Evolutionary conservation across 2,113 vertebrate genomes (phyloP), one percentile per base, ranked within the genome.

Genomic region (Oryzias melastigma): DNA sequence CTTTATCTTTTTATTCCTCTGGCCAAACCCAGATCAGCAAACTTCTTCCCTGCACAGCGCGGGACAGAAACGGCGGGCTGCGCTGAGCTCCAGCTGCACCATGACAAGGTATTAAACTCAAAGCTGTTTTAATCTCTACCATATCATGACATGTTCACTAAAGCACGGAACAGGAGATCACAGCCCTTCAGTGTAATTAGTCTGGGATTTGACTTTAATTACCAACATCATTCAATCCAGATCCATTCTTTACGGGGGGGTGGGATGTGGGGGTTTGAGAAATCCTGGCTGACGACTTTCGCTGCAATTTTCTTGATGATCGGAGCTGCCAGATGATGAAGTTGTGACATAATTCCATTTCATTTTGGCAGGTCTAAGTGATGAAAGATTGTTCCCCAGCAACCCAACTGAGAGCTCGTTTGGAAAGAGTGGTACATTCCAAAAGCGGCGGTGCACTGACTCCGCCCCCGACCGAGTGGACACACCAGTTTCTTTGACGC

Each of bases 181-280:
- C 74, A 80, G 74, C 69, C 71, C 69, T 82, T 82, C 82, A 84
- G 71, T 67, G 78, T 76, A 74, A 85, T 86, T 83, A 83, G 74
- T 78, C 65, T 78, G 82, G 82, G 80, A 82, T 86, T 75, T 78
- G 60, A 27, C 42, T 71, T 85, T 85, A 75, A 85, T 84, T 85
- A 82, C 77, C 80, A 82, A 85, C 80, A 81, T 73, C 58, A 68
- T 85, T 80, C 78, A 79, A 79, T 68, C 63, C 67, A 50, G 57
- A 82, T 82, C 72, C 63, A 65, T 82, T 84, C 84, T 84, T 84
- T 74, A 70, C 82, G 67, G 57, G 44, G 52, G 59, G 22, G 17
- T 2, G 25, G 50, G 40, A 57, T 27, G 14, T 14, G 13, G 25
- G 35, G 15, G 54, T 16, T 60, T 41, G 58, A 57, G 65, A 56